These are phyloP conservation scores for Parnassius mnemosyne DNA, from an alignment of 2,888 invertebrate genomes.

Conservation along the genomic window DNA sequence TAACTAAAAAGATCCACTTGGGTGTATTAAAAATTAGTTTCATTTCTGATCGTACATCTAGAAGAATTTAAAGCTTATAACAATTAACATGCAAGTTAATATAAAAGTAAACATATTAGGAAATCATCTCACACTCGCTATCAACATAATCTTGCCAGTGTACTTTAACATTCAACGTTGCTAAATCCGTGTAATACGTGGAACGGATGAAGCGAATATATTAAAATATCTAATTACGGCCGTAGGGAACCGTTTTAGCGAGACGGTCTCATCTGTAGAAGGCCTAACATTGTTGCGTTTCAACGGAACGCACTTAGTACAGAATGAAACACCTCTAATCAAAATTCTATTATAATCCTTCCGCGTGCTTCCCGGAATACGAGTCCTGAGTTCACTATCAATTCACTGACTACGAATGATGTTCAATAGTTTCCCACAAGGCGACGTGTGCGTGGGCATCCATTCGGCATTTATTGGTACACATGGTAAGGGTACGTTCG, in stretches of 20 bases:
- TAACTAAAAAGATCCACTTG: too few relatives aligned
- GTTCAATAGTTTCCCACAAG: slow-evolving; percentile 32
- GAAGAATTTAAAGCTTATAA: too few relatives aligned
- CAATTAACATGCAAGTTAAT: neutral
- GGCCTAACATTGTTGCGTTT: slow-evolving; percentile 58
- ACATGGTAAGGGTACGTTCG: slow-evolving; percentile 39
- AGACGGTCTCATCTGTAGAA: slow-evolving; percentile 50
- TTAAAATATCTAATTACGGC: slow-evolving; percentile 73
- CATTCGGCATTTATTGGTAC: slow-evolving; percentile 32
- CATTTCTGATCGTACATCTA: too few relatives aligned
- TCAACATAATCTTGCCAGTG: neutral
- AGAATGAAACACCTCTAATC: slow-evolving; percentile 62
- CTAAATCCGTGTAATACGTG: slow-evolving; percentile 46
- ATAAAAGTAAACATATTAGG: neutral
- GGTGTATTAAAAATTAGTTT: too few relatives aligned
- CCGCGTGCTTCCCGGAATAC: slow-evolving; percentile 42
- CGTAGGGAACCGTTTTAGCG: slow-evolving; percentile 52
- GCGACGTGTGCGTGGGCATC: slow-evolving; percentile 28
- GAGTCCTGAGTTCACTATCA: slow-evolving; percentile 32
- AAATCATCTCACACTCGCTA: slow-evolving; percentile 6
- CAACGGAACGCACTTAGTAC: slow-evolving; percentile 50
- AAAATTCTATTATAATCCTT: slow-evolving; percentile 58
- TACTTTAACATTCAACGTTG: slow-evolving; percentile 44
- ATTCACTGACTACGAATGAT: slow-evolving; percentile 37
- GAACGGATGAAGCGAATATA: slow-evolving; percentile 62